Evolutionary conservation across 2,113 vertebrate species (phyloP).

Genomic region (Eleginops maclovinus): DNA sequence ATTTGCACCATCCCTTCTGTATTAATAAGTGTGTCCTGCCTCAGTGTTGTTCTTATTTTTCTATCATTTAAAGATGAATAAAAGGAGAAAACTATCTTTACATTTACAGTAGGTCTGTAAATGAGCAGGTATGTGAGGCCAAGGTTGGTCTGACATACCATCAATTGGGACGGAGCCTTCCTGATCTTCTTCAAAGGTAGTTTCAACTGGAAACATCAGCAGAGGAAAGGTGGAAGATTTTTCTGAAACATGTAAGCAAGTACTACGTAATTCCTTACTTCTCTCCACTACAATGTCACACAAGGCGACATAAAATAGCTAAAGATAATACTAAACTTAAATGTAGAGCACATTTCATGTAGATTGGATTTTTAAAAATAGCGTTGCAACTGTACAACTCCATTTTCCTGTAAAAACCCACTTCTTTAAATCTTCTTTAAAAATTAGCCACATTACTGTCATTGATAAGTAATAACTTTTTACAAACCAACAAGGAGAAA

Average conservation of each 20-base stretch:
- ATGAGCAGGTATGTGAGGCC: background rate
- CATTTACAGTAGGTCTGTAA: background rate
- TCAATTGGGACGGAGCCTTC: accelerated
- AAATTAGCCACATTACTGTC: too few relatives aligned
- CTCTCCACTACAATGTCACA: background rate
- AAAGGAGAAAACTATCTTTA: background rate
- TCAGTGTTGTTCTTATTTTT: background rate
- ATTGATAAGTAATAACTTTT: too few relatives aligned
- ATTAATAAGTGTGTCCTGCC: background rate
- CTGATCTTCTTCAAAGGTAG: accelerated
- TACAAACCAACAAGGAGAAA: too few relatives aligned
- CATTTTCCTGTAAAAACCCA: too few relatives aligned
- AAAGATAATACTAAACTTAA: too few relatives aligned
- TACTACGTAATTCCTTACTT: background rate
- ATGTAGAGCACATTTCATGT: too few relatives aligned
- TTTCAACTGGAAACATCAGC: conserved; percentile 1
- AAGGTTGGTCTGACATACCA: conserved; percentile 8
- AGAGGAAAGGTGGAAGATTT: background rate
- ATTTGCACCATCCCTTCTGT: too few relatives aligned
- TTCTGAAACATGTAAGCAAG: background rate
- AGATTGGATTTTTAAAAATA: too few relatives aligned
- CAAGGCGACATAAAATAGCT: background rate
- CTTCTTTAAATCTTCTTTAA: too few relatives aligned
- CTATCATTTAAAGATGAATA: background rate
- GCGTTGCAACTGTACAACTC: too few relatives aligned